Conservation (phyloP, 1,140 invertebrate genomes). For the Diploscapter pachys region DNA sequence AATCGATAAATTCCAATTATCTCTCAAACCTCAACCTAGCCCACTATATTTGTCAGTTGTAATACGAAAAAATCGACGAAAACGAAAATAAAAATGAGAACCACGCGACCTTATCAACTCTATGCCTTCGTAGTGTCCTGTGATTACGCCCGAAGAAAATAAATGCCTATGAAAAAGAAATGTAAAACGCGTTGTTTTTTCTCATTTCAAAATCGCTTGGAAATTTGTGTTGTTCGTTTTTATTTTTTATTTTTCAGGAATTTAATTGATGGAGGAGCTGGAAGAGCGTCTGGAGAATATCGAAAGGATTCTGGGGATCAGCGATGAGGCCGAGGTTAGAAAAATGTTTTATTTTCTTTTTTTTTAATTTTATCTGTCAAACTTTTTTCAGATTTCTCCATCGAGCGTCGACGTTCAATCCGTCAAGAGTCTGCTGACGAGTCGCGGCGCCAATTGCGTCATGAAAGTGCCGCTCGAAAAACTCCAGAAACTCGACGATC, state of each 20-base stretch:
- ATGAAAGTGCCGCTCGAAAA: slow-evolving; percentile 1
- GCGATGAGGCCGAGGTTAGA: too few relatives aligned
- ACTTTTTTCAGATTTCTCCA: slow-evolving; percentile 1
- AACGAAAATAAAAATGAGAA: too few relatives aligned
- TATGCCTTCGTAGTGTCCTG: too few relatives aligned
- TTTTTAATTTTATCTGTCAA: not conserved
- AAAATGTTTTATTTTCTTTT: slow-evolving; percentile 5
- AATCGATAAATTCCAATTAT: too few relatives aligned
- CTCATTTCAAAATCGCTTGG: too few relatives aligned
- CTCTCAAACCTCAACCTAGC: too few relatives aligned
- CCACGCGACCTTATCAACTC: too few relatives aligned
- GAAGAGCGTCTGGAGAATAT: slow-evolving; percentile 8
- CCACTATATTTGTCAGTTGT: too few relatives aligned
- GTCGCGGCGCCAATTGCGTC: slow-evolving; percentile 4
- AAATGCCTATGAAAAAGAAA: too few relatives aligned
- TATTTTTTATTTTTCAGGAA: slow-evolving; percentile 1
- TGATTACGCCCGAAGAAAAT: too few relatives aligned
- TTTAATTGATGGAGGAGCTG: slow-evolving; percentile 3
- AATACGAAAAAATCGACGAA: too few relatives aligned
- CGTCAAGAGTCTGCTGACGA: not conserved
- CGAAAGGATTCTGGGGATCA: not conserved
- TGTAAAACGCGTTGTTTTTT: too few relatives aligned
- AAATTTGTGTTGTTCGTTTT: not conserved
- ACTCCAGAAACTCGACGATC: slow-evolving; percentile 3
- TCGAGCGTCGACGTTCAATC: not conserved